Conservation (phyloP, 2,888 invertebrate genomes). For the Callosobruchus maculatus region DNA sequence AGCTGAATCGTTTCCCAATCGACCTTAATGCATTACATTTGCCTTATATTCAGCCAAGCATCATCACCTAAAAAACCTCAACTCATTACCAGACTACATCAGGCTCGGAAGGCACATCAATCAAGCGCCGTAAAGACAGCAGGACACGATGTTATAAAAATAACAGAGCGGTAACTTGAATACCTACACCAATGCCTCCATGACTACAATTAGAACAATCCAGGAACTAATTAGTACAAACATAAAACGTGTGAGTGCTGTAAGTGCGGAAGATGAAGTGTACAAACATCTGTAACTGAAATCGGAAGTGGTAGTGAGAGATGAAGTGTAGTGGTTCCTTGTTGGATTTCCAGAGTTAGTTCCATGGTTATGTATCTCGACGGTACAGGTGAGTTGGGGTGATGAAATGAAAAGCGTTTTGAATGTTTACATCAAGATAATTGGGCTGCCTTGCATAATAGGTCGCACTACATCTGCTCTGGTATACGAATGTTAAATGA, state of each 20-base stretch:
- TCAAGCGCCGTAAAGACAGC: not conserved
- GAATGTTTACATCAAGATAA: not conserved
- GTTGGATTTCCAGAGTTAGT: conserved; percentile 12
- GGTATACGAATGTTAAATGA: too few species aligned
- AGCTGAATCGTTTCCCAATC: not conserved
- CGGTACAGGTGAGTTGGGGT: conserved; percentile 16
- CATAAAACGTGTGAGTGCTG: not conserved
- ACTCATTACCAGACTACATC: not conserved
- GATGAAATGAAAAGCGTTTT: not conserved
- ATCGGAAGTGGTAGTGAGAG: conserved; percentile 16
- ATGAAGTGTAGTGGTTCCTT: conserved; percentile 15
- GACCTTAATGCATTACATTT: not conserved
- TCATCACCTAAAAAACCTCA: not conserved
- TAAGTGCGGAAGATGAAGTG: not conserved
- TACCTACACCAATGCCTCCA: not conserved
- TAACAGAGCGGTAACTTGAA: not conserved
- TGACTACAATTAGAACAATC: not conserved
- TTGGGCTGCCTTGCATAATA: not conserved
- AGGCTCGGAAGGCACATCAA: not conserved
- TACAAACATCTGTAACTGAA: conserved; percentile 7
- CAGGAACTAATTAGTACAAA: conserved; percentile 2
- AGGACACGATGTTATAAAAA: not conserved
- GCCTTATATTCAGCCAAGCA: not conserved
- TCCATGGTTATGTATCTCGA: conserved; percentile 27
- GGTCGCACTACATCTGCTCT: too few species aligned